A percentile compares a stretch with the other conserved stretches of the same genome.
These are phyloP conservation scores for Cheilosia urbana DNA, from an alignment of 2,888 invertebrate genomes.

Conservation along the genomic window DNA sequence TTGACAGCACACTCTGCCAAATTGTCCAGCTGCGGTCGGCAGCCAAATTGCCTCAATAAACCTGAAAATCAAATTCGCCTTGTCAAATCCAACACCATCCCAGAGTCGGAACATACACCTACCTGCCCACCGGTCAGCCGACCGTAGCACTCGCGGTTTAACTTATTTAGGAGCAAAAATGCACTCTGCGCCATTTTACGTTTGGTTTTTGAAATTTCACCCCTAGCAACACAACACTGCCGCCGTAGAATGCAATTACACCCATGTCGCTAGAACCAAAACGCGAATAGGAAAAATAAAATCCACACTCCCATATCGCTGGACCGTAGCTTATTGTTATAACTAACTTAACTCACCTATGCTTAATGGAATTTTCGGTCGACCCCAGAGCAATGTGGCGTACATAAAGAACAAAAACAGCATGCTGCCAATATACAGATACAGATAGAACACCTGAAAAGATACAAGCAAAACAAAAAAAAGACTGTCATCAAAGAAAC, in stretches of 20 bases:
- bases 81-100: not conserved
- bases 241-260: constrained; percentile 58
- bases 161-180: constrained; percentile 3
- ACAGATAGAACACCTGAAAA: constrained; percentile 91
- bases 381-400: constrained; percentile 89
- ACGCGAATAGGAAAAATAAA: constrained; percentile 1
- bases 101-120: not conserved
- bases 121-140: too few relatives aligned
- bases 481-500: constrained; percentile 36
- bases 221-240: not conserved
- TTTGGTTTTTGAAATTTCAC: constrained; percentile 43
- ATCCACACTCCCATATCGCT: not conserved
- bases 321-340: constrained; percentile 34
- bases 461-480: constrained; percentile 47
- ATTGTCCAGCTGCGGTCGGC: not conserved
- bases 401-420: constrained; percentile 93
- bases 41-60: constrained; percentile 49
- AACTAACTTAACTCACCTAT: constrained; percentile 84
- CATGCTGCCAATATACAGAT: constrained; percentile 94
- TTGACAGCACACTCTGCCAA: not conserved
- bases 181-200: constrained; percentile 10
- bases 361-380: constrained; percentile 85
- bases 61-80: not conserved
- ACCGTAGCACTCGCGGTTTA: too few relatives aligned
- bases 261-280: constrained; percentile 16